A percentile compares a stretch with the other conserved stretches of the same genome.
phyloP scores from a whole-genome alignment of 2,888 invertebrate species.

The Hoplodrina blanda region DNA sequence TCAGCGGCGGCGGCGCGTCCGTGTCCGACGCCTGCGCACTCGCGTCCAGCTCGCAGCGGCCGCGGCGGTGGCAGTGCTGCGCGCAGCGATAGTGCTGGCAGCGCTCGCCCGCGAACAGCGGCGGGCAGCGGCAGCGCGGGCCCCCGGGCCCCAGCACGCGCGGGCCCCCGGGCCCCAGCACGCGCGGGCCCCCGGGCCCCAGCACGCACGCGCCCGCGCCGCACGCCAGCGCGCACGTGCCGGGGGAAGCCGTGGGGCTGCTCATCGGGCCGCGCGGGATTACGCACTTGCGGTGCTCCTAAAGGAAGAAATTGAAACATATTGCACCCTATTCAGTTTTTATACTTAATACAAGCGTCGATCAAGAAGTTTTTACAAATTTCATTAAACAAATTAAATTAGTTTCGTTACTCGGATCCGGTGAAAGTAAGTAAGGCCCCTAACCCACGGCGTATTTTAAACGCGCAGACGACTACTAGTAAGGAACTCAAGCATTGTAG shows the following conservation, averaged over 20 bases:
- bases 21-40: constrained; percentile 5
- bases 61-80: constrained; percentile 70
- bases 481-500: no score
- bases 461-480: no score
- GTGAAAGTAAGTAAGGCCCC: no score
- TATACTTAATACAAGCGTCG: no score
- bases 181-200: no score
- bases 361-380: no score
- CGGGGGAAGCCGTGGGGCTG: background rate
- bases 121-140: constrained; percentile 59
- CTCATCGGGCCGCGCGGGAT: constrained; percentile 52
- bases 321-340: no score
- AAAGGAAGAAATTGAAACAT: no score
- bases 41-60: constrained; percentile 66
- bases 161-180: constrained; percentile 79
- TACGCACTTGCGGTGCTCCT: constrained; percentile 74
- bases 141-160: constrained; percentile 91
- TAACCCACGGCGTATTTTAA: no score
- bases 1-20: constrained; percentile 85
- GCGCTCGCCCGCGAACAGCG: constrained; percentile 68
- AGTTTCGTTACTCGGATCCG: no score
- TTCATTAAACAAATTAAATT: no score
- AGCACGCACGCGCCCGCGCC: constrained; percentile 32
- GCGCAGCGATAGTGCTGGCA: constrained; percentile 81
- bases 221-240: constrained; percentile 42